Conservation (phyloP, 2,888 invertebrate species). For the Belgica antarctica region DNA sequence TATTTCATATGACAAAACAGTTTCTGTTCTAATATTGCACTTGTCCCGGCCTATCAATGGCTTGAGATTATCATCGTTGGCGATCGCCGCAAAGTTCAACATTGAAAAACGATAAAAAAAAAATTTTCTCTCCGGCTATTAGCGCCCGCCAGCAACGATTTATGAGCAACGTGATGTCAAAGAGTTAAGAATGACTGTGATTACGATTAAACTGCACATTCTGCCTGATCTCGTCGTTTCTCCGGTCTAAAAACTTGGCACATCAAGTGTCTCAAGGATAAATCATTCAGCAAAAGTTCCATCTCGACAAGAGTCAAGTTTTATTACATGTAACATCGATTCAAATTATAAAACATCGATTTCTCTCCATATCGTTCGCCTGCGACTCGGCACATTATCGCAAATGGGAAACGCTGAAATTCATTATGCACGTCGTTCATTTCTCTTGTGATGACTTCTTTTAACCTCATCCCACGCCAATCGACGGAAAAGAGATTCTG, state of each 20-base stretch:
- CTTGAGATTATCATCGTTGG: slow-evolving; percentile 9
- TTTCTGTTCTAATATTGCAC: slow-evolving; percentile 60
- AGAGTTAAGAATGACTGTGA: no score
- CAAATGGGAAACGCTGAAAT: background rate
- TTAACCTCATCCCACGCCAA: background rate
- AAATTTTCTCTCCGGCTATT: background rate
- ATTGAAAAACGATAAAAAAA: background rate
- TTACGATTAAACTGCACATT: background rate
- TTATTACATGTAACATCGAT: background rate
- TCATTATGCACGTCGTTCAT: background rate
- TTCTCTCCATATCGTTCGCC: background rate
- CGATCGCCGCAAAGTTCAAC: background rate
- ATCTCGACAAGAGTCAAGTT: background rate
- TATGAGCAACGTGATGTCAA: background rate
- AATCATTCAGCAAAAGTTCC: background rate
- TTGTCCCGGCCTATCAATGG: slow-evolving; percentile 63
- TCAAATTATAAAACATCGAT: background rate
- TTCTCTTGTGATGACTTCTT: background rate
- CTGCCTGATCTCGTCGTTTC: background rate
- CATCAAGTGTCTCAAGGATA: background rate
- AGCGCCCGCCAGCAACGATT: background rate
- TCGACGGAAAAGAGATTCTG: background rate
- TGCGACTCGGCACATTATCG: background rate
- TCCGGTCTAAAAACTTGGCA: no score
- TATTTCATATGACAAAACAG: slow-evolving; percentile 7